Conservation (phyloP, 1,140 invertebrate species). For the Leptopilina boulardi region DNA sequence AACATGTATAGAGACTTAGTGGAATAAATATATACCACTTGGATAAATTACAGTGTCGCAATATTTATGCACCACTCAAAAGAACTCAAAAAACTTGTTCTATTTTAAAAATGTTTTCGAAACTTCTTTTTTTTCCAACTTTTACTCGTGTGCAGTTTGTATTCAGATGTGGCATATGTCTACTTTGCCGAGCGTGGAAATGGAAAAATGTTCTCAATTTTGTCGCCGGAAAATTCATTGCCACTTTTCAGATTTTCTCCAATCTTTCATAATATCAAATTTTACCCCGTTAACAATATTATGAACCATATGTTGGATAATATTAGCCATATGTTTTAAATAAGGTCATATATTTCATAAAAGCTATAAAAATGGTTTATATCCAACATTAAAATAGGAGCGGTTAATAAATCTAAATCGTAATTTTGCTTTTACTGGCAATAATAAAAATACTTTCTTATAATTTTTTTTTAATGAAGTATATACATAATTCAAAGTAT, state of each 20-base stretch:
- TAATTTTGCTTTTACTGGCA: neutral
- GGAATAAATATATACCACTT: slow-evolving; percentile 10
- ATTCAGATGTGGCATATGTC: neutral
- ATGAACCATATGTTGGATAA: neutral
- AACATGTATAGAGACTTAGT: neutral
- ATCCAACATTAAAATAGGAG: neutral
- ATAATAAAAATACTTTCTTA: neutral
- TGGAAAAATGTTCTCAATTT: neutral
- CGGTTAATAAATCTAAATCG: neutral
- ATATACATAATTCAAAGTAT: too few relatives aligned
- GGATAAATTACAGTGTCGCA: neutral
- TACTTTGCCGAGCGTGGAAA: neutral
- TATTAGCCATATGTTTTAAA: neutral
- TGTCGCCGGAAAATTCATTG: neutral
- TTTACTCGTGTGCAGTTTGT: neutral
- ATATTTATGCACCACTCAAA: neutral
- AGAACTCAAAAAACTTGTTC: neutral
- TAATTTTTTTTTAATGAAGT: too few relatives aligned
- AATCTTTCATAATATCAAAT: neutral
- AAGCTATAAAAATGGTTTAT: neutral
- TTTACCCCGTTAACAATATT: neutral
- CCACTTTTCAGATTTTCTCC: neutral
- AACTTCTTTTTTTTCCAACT: neutral
- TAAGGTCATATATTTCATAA: neutral
- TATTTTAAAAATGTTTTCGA: neutral